Conservation (phyloP, 2,888 invertebrate genomes). For the Pristionchus mayeri region DNA sequence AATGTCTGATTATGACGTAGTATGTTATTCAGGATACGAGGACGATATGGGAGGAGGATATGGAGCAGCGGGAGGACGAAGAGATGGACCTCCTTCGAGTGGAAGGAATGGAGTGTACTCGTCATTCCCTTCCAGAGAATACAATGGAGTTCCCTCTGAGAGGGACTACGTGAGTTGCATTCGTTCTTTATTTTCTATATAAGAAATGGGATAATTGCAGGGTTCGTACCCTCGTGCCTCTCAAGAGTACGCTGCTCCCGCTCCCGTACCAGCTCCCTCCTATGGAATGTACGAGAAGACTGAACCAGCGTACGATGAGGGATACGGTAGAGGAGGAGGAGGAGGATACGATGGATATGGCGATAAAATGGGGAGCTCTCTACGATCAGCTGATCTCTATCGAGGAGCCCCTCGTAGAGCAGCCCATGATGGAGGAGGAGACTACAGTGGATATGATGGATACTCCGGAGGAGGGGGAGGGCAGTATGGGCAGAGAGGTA, state of each 20-base stretch:
- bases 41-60: neutral
- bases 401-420: neutral
- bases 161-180: neutral
- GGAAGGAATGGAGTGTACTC: constrained; percentile 37
- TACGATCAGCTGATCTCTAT: constrained; percentile 1
- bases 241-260: neutral
- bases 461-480: neutral
- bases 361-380: neutral
- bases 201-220: neutral
- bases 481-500: neutral
- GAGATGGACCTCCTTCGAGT: neutral
- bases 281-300: constrained; percentile 28
- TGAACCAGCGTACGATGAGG: neutral
- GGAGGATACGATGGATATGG: constrained; percentile 9
- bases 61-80: neutral
- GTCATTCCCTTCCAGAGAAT: constrained; percentile 41
- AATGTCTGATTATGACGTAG: too few species aligned
- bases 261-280: neutral
- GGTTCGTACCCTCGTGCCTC: neutral
- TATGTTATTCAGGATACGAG: constrained; percentile 20
- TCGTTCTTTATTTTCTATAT: neutral
- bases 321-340: neutral
- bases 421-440: constrained; percentile 16
- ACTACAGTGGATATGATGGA: constrained; percentile 36
- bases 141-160: constrained; percentile 15